Percentiles rank a stretch among this genome's conserved stretches.
Evolutionary conservation across 2,888 invertebrate genomes (phyloP).

Genomic region (Plemyria rubiginata): DNA sequence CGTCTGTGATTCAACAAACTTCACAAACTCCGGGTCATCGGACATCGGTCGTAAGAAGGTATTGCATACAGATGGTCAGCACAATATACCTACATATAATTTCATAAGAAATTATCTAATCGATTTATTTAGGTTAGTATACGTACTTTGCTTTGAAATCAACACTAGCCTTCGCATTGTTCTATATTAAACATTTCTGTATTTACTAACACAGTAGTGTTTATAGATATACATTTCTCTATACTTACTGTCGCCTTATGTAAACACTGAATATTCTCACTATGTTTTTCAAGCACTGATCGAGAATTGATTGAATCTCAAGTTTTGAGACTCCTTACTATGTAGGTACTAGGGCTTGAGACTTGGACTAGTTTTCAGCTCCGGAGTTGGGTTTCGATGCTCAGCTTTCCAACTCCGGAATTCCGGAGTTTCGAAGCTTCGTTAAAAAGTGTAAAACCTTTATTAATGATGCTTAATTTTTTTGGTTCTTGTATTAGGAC

Average conservation of each 20-base stretch:
- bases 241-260: slow-evolving; percentile 44
- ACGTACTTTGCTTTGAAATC: slow-evolving; percentile 25
- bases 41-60: slow-evolving; percentile 10
- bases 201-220: slow-evolving; percentile 67
- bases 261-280: slow-evolving; percentile 53
- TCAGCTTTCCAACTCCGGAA: too few species aligned
- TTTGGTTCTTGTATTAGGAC: too few species aligned
- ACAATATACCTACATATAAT: too few species aligned
- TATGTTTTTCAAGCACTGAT: slow-evolving; percentile 30
- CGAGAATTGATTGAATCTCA: too few species aligned
- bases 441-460: too few species aligned
- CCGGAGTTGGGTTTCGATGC: too few species aligned
- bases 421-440: too few species aligned
- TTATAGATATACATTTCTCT: slow-evolving; percentile 53
- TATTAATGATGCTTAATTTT: too few species aligned
- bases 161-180: slow-evolving; percentile 56
- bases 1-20: neutral
- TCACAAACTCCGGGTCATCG: slow-evolving; percentile 11
- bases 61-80: slow-evolving; percentile 8
- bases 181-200: slow-evolving; percentile 61
- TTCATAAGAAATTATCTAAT: slow-evolving; percentile 5
- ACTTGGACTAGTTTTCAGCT: too few species aligned
- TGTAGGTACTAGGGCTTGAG: too few species aligned
- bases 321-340: too few species aligned
- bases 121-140: slow-evolving; percentile 16